Conservation (phyloP, 2,888 invertebrate genomes). For the Lasioglossum lativentre region DNA sequence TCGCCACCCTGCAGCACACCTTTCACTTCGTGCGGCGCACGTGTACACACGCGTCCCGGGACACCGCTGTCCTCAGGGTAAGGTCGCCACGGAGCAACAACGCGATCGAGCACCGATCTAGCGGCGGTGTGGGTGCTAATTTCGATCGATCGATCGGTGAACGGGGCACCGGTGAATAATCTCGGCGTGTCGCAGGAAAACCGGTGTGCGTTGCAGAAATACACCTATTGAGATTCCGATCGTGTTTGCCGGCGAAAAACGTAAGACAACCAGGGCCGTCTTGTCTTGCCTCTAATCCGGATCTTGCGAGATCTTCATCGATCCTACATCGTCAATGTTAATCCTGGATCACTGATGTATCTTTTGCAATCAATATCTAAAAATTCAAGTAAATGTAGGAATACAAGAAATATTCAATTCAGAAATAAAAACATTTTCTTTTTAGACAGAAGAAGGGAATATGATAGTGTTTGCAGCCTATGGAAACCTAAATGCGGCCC, state of each 20-base stretch:
- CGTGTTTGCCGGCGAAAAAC: conserved; percentile 1
- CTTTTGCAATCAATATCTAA: too few species aligned
- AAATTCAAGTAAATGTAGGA: too few species aligned
- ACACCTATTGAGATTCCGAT: conserved; percentile 26
- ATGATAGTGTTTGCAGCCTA: neutral
- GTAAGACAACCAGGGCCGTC: neutral
- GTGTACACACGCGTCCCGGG: conserved; percentile 58
- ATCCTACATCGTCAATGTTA: neutral
- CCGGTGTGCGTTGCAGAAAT: conserved; percentile 24
- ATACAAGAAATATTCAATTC: too few species aligned
- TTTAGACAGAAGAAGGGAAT: neutral
- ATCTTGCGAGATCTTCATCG: neutral
- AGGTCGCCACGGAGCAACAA: conserved; percentile 61
- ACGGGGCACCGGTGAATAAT: conserved; percentile 51
- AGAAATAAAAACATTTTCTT: neutral
- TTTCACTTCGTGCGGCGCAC: conserved; percentile 75
- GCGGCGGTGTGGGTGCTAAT: conserved; percentile 66
- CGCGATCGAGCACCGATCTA: conserved; percentile 49
- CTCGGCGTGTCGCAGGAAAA: conserved; percentile 10
- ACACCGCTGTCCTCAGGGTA: conserved; percentile 62
- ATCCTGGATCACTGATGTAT: neutral
- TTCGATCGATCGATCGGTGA: conserved; percentile 70
- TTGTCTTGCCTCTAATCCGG: neutral
- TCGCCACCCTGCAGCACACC: conserved; percentile 52
- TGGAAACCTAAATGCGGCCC: neutral